phyloP scores from a whole-genome alignment of 2,888 invertebrate species.

The Epirrhoe alternata region DNA sequence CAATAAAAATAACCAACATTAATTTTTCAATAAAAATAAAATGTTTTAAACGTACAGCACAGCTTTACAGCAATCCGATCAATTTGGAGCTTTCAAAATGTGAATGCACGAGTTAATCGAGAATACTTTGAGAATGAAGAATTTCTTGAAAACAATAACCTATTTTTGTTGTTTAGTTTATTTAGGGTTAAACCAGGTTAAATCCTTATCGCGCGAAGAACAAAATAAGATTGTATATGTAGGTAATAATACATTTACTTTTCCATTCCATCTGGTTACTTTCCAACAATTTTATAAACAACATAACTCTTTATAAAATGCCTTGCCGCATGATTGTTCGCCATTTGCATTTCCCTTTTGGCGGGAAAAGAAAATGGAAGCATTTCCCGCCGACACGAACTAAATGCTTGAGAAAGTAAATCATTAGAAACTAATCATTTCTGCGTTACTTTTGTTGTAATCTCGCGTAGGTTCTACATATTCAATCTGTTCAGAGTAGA shows the following conservation, averaged over 20 bases:
- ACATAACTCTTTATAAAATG: conserved; percentile 20
- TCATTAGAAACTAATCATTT: conserved; percentile 65
- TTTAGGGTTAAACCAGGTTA: neutral
- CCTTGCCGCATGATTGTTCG: conserved; percentile 43
- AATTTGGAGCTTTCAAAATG: no score
- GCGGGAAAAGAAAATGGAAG: conserved; percentile 68
- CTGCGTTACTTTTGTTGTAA: conserved; percentile 46
- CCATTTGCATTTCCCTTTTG: conserved; percentile 72
- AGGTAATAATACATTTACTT: neutral
- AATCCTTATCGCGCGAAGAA: neutral
- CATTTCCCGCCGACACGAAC: conserved; percentile 61
- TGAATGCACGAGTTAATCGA: no score
- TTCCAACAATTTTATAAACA: conserved; percentile 17
- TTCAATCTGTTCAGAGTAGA: conserved; percentile 10
- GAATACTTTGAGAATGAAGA: no score
- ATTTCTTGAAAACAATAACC: no score
- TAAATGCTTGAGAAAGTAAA: conserved; percentile 67
- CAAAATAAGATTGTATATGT: neutral
- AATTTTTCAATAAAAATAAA: no score
- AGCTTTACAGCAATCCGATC: no score
- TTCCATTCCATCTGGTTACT: conserved; percentile 3
- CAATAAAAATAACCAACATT: no score
- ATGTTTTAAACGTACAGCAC: no score
- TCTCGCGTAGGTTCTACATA: conserved; percentile 31
- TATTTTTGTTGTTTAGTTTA: no score